Conservation (phyloP, 2,113 vertebrate genomes). For the Phylloscopus trochilus region DNA sequence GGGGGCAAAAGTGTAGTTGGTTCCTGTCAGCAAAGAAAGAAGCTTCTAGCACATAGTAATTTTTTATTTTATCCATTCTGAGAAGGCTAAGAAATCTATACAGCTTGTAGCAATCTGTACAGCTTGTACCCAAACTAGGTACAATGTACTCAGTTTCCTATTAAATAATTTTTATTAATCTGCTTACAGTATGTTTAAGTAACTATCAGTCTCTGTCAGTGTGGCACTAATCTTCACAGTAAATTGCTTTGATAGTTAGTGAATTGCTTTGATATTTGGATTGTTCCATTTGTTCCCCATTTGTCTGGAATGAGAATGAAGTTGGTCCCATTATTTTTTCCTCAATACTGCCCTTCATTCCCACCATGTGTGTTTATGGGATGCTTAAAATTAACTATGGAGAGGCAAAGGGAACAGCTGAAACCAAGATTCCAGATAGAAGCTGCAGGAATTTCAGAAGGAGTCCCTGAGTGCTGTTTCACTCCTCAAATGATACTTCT, state of each 20-base stretch:
- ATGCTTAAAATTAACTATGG: neutral
- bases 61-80: constrained; percentile 41
- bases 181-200: neutral
- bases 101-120: constrained; percentile 33
- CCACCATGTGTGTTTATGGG: neutral
- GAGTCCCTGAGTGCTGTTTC: neutral
- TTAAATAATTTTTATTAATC: neutral
- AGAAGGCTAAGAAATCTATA: constrained; percentile 17
- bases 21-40: constrained; percentile 57
- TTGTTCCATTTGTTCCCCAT: neutral
- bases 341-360: neutral
- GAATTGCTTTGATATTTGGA: neutral
- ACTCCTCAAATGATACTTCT: neutral
- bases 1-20: constrained; percentile 46
- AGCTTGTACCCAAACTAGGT: neutral
- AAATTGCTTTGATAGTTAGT: neutral
- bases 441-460: neutral
- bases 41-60: constrained; percentile 59
- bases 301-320: neutral
- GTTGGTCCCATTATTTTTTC: neutral
- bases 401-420: neutral
- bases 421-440: neutral
- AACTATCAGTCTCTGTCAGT: neutral
- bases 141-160: neutral
- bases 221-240: neutral